Percentiles rank a stretch among this genome's conserved stretches.
Conservation (phyloP, 2,113 vertebrate species). For the Syrrhaptes paradoxus region DNA sequence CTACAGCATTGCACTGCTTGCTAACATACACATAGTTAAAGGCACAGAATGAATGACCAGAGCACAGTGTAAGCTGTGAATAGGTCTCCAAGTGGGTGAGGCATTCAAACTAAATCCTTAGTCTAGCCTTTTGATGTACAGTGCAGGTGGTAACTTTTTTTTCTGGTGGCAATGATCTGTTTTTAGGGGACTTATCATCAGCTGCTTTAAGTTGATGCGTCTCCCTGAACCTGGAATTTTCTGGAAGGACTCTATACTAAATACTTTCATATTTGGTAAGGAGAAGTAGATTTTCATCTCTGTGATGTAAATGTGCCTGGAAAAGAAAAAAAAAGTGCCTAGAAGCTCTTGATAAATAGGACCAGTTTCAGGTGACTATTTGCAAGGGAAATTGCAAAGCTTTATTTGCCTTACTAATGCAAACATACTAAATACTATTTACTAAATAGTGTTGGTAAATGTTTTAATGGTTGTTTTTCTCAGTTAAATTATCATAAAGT, state of each 20-base stretch:
- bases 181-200: neutral
- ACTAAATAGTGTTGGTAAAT: conserved; percentile 11
- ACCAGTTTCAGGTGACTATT: neutral
- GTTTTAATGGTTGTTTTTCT: conserved; percentile 4
- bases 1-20: neutral
- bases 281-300: neutral
- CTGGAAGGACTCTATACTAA: neutral
- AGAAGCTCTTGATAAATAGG: neutral
- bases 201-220: neutral
- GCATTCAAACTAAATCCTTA: neutral
- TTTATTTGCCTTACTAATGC: neutral
- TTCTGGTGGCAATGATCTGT: neutral
- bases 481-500: neutral
- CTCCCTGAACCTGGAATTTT: neutral
- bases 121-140: neutral
- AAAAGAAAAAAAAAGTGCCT: neutral
- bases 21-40: neutral
- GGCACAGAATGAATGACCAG: neutral
- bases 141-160: neutral
- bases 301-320: neutral
- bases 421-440: neutral
- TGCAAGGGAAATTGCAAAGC: neutral
- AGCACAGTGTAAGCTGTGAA: neutral
- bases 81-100: neutral
- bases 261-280: neutral